Base-by-base conservation (phyloP, 2,888 invertebrate species). In the Herminia tarsipennalis region DNA sequence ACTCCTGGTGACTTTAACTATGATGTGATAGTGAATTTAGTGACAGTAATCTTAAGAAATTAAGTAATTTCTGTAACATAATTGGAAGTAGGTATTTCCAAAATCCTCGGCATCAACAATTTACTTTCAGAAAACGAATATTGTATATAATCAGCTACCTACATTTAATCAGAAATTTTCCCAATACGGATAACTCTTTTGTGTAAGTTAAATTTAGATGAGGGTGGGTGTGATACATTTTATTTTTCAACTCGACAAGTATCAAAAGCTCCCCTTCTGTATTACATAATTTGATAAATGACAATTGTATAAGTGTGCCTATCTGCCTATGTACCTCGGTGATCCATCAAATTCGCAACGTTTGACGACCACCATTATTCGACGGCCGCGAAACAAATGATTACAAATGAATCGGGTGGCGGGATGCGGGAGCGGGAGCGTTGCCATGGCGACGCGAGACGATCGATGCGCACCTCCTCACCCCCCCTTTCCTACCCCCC, bases 341-440 rank as follows among this genome's bases (percentile, higher is more conserved):
- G 76, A 88, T 88, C 81, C 78, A 88, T 90, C 86, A 88, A 84
- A 85, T 83, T 84, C 76, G 66, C 81, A 70, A 76, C 71, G 75
- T 86, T 84, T 83, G 84, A 86, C 80, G 78, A 81, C 76, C 71
- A 70, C 82, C 84, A 83, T 86, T 85, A 88, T 88, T 83, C 83
- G 85, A 83, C 75, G 79, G 81, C 79, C 75, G 81, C 83, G 86
- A 90, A 91, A 89, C 90, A 91, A 91, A 91, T 88, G 90, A 89
- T 90, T 86, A 90, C 90, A 90, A 90, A 89, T 89, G 89, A 87
- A 88, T 84, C 73, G 79, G 75, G 80, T 46, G 50, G 62, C 62
- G 70, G 72, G 67, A 65, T 45, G 66, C 54, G 68, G 57, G 66
- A 42, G 69, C 54, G 68, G 67, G 76, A 65, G 67, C 77, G 86